These are phyloP conservation scores for Cydia pomonella DNA, from an alignment of 1,140 invertebrate species.

Conservation along the genomic window DNA sequence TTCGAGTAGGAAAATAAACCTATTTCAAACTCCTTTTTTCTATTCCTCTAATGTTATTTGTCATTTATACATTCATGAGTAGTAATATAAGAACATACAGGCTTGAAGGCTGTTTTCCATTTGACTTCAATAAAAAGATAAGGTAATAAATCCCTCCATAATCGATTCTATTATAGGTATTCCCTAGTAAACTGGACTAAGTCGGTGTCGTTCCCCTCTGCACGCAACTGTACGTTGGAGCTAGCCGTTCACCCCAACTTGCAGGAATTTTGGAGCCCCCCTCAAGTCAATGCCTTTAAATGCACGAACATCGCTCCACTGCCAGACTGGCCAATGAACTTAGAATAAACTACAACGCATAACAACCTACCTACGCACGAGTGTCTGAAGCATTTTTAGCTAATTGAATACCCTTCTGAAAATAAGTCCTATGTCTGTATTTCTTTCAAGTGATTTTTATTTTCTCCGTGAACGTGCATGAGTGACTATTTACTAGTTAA, in stretches of 20 bases:
- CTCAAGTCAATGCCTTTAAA: conserved; percentile 51
- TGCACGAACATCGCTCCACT: conserved; percentile 46
- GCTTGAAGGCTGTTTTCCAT: too few relatives aligned
- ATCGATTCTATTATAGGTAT: not conserved
- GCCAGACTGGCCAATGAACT: conserved; percentile 50
- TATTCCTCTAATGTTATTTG: too few relatives aligned
- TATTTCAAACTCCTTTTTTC: too few relatives aligned
- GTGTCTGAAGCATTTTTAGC: not conserved
- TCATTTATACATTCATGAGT: too few relatives aligned
- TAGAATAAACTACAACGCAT: not conserved
- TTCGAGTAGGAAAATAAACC: too few relatives aligned
- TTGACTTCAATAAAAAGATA: too few relatives aligned
- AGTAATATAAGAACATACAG: too few relatives aligned
- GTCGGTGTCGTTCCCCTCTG: conserved; percentile 41
- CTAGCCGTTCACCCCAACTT: conserved; percentile 42
- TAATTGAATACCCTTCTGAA: not conserved
- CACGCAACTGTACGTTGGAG: conserved; percentile 44
- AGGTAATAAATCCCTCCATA: too few relatives aligned
- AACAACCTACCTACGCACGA: conserved; percentile 10
- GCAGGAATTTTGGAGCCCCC: conserved; percentile 48
- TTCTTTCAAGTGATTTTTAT: conserved; percentile 1
- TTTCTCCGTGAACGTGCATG: not conserved
- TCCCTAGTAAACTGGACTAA: conserved; percentile 36
- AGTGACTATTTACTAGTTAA: not conserved
- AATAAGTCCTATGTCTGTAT: not conserved